Conservation (phyloP, 2,888 invertebrate genomes). For the Microplitis deprimator region DNA sequence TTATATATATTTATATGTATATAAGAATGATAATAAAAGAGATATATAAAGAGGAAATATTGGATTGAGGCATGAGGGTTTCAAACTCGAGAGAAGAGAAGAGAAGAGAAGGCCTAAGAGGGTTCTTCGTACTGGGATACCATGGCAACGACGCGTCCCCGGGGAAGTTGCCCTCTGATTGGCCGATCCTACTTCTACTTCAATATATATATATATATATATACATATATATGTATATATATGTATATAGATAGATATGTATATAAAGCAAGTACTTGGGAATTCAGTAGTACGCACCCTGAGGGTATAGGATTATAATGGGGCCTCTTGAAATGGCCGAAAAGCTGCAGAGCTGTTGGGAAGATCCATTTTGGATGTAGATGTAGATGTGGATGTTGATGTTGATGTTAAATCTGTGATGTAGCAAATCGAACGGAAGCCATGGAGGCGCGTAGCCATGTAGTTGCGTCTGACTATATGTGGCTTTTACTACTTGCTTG, state of each 20-base stretch:
- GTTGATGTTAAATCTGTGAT: background rate
- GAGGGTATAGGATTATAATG: conserved; percentile 66
- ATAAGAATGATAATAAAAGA: conserved; percentile 7
- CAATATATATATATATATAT: conserved; percentile 41
- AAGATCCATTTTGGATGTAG: conserved; percentile 39
- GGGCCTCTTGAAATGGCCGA: conserved; percentile 64
- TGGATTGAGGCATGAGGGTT: conserved; percentile 34
- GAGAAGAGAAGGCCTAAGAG: conserved; percentile 66
- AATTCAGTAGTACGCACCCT: conserved; percentile 59
- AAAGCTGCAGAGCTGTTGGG: conserved; percentile 39
- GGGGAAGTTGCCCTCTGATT: conserved; percentile 70
- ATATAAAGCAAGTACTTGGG: conserved; percentile 50
- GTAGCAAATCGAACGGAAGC: background rate
- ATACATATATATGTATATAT: conserved; percentile 20
- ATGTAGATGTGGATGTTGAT: conserved; percentile 31
- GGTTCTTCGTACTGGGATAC: conserved; percentile 66
- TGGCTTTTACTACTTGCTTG: conserved; percentile 28
- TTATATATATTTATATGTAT: background rate
- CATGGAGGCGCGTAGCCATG: conserved; percentile 36
- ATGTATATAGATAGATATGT: conserved; percentile 37
- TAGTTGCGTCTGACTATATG: conserved; percentile 31
- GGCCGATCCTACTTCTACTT: conserved; percentile 69
- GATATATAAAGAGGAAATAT: conserved; percentile 23
- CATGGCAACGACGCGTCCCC: conserved; percentile 71
- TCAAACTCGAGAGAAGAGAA: conserved; percentile 60